phyloP scores from a whole-genome alignment of 2,888 invertebrate genomes.

The Tortrix viridana region DNA sequence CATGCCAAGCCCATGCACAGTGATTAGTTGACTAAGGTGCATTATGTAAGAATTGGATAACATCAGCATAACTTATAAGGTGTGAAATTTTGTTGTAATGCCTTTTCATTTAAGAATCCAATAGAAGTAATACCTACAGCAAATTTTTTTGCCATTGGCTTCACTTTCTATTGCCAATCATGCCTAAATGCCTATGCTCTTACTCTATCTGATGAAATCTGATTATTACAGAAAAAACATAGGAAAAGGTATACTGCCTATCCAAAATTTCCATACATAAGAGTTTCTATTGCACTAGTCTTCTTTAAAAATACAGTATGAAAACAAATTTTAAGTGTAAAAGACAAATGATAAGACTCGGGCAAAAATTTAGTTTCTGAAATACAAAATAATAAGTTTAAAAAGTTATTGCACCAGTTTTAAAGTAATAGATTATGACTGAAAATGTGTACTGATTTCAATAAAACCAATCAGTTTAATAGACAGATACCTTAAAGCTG shows the following conservation, averaged over 20 bases:
- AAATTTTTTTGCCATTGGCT: not conserved
- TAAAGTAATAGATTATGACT: not conserved
- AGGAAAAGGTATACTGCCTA: not conserved
- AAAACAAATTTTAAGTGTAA: not conserved
- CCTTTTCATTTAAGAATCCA: not conserved
- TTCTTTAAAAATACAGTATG: too few relatives aligned
- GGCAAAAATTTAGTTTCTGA: not conserved
- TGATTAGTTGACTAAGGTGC: conserved; percentile 7
- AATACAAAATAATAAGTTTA: not conserved
- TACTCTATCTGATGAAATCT: not conserved
- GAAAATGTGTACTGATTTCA: not conserved
- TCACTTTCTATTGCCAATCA: too few relatives aligned
- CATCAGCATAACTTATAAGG: not conserved
- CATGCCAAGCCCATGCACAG: conserved; percentile 34
- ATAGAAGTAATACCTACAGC: not conserved
- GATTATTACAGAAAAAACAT: not conserved
- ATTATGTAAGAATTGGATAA: conserved; percentile 8
- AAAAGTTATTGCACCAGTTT: not conserved
- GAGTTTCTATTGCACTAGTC: not conserved
- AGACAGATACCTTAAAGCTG: conserved; percentile 6
- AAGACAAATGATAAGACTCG: not conserved
- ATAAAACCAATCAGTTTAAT: conserved; percentile 6
- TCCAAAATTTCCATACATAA: not conserved
- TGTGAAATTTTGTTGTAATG: not conserved
- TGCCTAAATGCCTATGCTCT: too few relatives aligned